These are phyloP conservation scores for Subanguina moxae DNA, from an alignment of 1,140 invertebrate species.

Conservation along the genomic window DNA sequence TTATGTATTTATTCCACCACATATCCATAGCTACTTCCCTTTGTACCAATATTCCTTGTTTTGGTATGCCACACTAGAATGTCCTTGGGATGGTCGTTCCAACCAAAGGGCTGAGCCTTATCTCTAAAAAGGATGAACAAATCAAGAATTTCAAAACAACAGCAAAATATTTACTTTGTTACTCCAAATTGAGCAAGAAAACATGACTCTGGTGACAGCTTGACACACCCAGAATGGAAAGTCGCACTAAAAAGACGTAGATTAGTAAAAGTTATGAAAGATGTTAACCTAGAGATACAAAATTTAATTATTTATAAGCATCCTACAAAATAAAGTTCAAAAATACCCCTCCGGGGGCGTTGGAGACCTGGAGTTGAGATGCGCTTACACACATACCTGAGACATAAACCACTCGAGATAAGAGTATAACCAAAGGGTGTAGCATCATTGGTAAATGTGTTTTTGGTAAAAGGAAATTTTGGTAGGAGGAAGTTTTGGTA, in stretches of 20 bases:
- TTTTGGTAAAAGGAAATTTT: too few species aligned
- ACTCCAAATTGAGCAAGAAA: constrained; percentile 33
- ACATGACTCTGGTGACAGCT: constrained; percentile 24
- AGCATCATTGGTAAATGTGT: too few species aligned
- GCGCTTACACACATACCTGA: too few species aligned
- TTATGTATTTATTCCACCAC: constrained; percentile 17
- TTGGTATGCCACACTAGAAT: constrained; percentile 34
- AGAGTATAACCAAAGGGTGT: too few species aligned
- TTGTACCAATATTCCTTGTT: constrained; percentile 31
- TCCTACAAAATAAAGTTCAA: too few species aligned
- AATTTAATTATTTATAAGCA: background rate
- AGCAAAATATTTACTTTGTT: constrained; percentile 15
- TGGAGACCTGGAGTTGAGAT: too few species aligned
- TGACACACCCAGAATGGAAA: constrained; percentile 28
- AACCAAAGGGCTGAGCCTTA: constrained; percentile 26
- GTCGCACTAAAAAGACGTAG: constrained; percentile 25
- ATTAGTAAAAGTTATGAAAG: background rate
- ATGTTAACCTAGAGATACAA: background rate
- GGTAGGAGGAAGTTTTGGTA: too few species aligned
- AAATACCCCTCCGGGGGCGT: too few species aligned
- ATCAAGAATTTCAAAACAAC: background rate
- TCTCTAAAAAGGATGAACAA: background rate
- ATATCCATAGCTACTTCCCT: constrained; percentile 22
- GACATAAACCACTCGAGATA: too few species aligned
- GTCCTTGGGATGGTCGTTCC: constrained; percentile 27